Conservation (phyloP, 1,140 invertebrate species). For the Oreohelix idahoensis region DNA sequence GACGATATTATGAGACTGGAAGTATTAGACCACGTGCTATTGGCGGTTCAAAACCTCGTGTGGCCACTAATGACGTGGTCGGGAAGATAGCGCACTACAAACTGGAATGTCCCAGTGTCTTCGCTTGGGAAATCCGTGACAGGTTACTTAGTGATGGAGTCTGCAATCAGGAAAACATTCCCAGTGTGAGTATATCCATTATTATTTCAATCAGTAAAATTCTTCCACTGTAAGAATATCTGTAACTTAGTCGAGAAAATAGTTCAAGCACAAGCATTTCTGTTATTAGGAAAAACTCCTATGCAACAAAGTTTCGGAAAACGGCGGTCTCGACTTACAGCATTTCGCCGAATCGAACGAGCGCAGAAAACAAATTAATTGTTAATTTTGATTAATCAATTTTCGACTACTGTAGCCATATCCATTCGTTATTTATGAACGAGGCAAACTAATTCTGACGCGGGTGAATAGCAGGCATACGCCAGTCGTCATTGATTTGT, state of each 20-base stretch:
- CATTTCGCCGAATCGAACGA: too few relatives aligned
- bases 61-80: constrained; percentile 97
- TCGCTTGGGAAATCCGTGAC: constrained; percentile 97
- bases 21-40: constrained; percentile 95
- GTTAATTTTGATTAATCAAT: too few relatives aligned
- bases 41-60: constrained; percentile 93
- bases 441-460: too few relatives aligned
- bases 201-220: neutral
- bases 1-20: constrained; percentile 87
- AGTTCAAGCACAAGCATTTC: neutral
- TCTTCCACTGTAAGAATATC: too few relatives aligned
- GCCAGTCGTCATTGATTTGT: too few relatives aligned
- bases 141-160: constrained; percentile 93
- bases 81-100: constrained; percentile 95
- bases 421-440: too few relatives aligned
- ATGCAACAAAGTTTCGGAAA: too few relatives aligned
- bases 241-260: too few relatives aligned
- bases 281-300: neutral
- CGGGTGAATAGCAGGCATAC: too few relatives aligned
- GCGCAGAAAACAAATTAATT: too few relatives aligned
- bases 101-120: constrained; percentile 95
- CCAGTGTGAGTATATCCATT: constrained; percentile 87
- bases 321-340: too few relatives aligned
- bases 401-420: too few relatives aligned
- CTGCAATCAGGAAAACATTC: constrained; percentile 97